Base-by-base conservation (phyloP, 1,140 invertebrate species). In the Aethina tumida region DNA sequence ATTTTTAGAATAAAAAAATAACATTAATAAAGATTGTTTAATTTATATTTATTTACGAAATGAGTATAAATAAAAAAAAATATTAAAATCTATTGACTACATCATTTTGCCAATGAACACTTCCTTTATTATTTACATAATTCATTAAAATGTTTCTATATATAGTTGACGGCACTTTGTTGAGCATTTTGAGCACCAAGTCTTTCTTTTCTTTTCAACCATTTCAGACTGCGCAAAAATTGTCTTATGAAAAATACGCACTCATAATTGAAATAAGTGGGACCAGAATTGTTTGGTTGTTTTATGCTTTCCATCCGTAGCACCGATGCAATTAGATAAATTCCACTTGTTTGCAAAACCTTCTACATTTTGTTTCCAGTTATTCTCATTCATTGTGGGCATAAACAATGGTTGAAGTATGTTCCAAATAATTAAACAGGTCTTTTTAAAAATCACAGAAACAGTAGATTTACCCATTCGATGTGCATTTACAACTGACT, bases 361-460 rank as follows among this genome's bases (percentile, higher is more conserved):
- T 26, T 13, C 13, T 5, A 13, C 24, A 26, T 26, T 26, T 26
- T 5, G n/a, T 26, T 26, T 26, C 5, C 24, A 5, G 2, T 26
- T 13, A 26, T 26, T 2, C 13, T 26, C 24, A 10, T 26, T n/a
- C 24, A 26, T 26, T n/a, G 24, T 10, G n/a, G 24, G 24, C 24
- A 26, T 26, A 26, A 26, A 26, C 24, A 26, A 26, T 10, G 24
- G 24, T 26, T 26, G 24, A 26, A 26, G 24, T 10, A 26, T 13
- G 14, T 26, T 2, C 24, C 24, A 26, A 13, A 26, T 5, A 26
- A 26, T 13, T 10, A 10, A n/a, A 26, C 24, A 26, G n/a, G 21
- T 24, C n/a, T 24, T n/a, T 24, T n/a, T 6, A 24, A 24, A 24
- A 24, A 24, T 24, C n/a, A 7, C 21, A 24, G 6, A 24, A n/a